Percentiles rank a stretch among this genome's conserved stretches.
These are phyloP conservation scores for Raja brachyura DNA, from an alignment of 2,113 vertebrate species.

Conservation along the genomic window DNA sequence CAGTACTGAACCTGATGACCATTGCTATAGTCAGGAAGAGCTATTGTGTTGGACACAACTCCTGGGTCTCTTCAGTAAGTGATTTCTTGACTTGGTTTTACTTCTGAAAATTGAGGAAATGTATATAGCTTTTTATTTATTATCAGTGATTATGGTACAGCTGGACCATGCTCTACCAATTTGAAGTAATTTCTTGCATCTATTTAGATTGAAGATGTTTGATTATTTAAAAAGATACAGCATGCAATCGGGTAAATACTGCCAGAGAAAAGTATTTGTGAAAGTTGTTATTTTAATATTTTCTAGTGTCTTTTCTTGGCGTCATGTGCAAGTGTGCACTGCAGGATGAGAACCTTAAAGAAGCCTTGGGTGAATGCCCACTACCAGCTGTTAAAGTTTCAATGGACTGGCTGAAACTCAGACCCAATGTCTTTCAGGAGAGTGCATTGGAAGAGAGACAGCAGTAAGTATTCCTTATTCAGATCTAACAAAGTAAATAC, in stretches of 20 bases:
- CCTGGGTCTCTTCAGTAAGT: conserved; percentile 88
- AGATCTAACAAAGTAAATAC: not conserved
- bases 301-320: conserved; percentile 88
- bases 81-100: not conserved
- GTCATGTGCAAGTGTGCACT: conserved; percentile 85
- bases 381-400: conserved; percentile 96
- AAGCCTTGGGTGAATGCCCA: conserved; percentile 76
- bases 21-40: conserved; percentile 71
- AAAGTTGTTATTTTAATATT: conserved; percentile 37
- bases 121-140: not conserved
- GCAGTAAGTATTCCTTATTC: conserved; percentile 67
- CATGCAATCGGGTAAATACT: not conserved
- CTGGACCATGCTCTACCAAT: no score
- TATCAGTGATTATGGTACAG: not conserved
- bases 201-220: not conserved
- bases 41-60: conserved; percentile 89
- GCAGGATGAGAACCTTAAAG: conserved; percentile 76
- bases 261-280: not conserved
- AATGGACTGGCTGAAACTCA: conserved; percentile 89
- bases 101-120: not conserved
- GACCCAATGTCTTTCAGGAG: conserved; percentile 80
- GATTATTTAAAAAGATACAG: not conserved
- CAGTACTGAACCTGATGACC: conserved; percentile 69
- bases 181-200: not conserved
- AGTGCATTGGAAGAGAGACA: conserved; percentile 75